These are phyloP conservation scores for Lepidocyrtinus sp. DNA, from an alignment of 2,888 invertebrate species.

Conservation along the genomic window DNA sequence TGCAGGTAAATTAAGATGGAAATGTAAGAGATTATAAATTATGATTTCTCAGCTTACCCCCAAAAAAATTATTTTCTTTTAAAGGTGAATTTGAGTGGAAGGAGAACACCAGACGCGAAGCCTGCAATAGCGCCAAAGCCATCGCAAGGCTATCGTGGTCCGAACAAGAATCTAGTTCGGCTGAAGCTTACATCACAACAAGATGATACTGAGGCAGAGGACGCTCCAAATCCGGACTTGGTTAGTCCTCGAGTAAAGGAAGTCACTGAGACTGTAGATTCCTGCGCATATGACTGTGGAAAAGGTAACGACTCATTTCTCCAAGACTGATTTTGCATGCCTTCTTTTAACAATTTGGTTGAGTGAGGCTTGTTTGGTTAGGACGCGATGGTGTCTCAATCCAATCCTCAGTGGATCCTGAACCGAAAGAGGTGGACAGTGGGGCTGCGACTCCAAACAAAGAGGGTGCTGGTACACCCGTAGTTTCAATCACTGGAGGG, in stretches of 20 bases:
- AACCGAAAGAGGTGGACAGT: conserved; percentile 62
- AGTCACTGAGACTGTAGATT: conserved; percentile 69
- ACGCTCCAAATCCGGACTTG: conserved; percentile 71
- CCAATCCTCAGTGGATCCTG: conserved; percentile 69
- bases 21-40: background rate
- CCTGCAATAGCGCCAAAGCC: conserved; percentile 58
- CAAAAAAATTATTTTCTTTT: too few relatives aligned
- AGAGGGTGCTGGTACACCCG: conserved; percentile 57
- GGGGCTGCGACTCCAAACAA: conserved; percentile 59
- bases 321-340: background rate
- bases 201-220: conserved; percentile 68
- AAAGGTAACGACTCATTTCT: conserved; percentile 59
- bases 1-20: conserved; percentile 71
- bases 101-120: conserved; percentile 59
- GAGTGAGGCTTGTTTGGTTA: conserved; percentile 24
- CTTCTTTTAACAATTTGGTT: background rate
- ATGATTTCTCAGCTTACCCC: too few relatives aligned
- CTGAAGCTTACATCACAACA: conserved; percentile 67
- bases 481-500: conserved; percentile 48
- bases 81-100: conserved; percentile 68
- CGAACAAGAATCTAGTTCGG: conserved; percentile 64
- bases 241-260: conserved; percentile 71
- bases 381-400: conserved; percentile 68
- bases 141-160: conserved; percentile 58
- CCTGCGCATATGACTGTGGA: conserved; percentile 66